Evolutionary conservation across 1,140 invertebrate genomes (phyloP).

Genomic region (Penaeus chinensis): DNA sequence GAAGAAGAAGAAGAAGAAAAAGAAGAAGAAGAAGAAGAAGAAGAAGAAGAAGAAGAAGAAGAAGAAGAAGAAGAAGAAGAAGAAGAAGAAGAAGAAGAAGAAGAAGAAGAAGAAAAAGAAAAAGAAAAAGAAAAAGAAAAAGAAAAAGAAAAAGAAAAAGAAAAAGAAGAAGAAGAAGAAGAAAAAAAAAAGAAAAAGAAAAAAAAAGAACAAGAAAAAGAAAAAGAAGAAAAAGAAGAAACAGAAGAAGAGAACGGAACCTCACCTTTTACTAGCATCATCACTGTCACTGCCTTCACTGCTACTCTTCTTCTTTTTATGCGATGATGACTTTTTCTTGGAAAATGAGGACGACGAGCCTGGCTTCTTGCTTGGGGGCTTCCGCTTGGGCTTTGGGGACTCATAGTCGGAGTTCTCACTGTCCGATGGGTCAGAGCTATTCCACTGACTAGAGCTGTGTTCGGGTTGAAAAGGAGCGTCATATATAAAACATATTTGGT

Average conservation of each 20-base stretch:
- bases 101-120: too few species aligned
- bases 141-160: too few species aligned
- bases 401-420: conserved; percentile 51
- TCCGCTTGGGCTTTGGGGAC: conserved; percentile 17
- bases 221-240: not conserved
- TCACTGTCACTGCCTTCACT: conserved; percentile 57
- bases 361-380: conserved; percentile 26
- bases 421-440: conserved; percentile 46
- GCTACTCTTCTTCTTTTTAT: conserved; percentile 31
- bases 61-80: too few species aligned
- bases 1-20: too few species aligned
- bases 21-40: too few species aligned
- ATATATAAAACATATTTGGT: not conserved
- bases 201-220: too few species aligned
- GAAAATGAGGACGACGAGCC: conserved; percentile 37
- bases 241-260: not conserved
- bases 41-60: too few species aligned
- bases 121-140: not conserved
- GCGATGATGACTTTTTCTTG: conserved; percentile 33
- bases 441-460: conserved; percentile 51
- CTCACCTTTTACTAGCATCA: conserved; percentile 47
- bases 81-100: too few species aligned
- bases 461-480: not conserved
- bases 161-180: too few species aligned
- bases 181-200: too few species aligned